Conservation (phyloP, 2,888 invertebrate species). For the Tetragonula carbonaria region DNA sequence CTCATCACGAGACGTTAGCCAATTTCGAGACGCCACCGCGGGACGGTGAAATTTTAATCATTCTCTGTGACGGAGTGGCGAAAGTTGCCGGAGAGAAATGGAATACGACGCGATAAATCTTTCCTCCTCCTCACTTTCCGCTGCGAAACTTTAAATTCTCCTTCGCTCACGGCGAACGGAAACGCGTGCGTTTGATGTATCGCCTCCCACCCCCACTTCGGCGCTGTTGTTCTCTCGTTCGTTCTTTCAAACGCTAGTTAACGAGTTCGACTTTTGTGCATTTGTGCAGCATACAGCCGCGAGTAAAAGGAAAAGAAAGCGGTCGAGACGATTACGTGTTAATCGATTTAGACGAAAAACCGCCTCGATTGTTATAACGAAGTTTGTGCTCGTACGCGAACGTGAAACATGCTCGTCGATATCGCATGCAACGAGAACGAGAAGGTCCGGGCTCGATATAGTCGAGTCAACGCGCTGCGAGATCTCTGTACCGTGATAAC, state of each 20-base stretch:
- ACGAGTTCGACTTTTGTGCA: neutral
- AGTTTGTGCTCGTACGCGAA: neutral
- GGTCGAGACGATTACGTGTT: neutral
- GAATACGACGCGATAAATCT: slow-evolving; percentile 35
- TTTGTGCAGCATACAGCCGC: neutral
- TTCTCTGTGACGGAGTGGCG: slow-evolving; percentile 1
- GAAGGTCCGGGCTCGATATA: neutral
- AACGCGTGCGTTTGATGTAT: slow-evolving; percentile 28
- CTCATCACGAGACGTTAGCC: neutral
- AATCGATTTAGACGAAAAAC: no score
- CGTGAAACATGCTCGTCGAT: slow-evolving; percentile 32
- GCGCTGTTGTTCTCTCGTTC: neutral
- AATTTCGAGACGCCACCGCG: neutral
- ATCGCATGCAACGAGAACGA: slow-evolving; percentile 17
- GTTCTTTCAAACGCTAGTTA: neutral
- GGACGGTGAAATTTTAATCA: slow-evolving; percentile 36
- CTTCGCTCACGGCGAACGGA: neutral
- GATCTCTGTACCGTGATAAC: slow-evolving; percentile 38
- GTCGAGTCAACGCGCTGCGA: slow-evolving; percentile 39
- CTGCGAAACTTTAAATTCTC: slow-evolving; percentile 35
- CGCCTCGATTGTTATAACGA: no score
- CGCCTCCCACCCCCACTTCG: neutral
- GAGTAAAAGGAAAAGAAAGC: neutral
- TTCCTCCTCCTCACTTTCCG: neutral
- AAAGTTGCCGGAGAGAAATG: slow-evolving; percentile 17